Evolutionary conservation across 2,113 vertebrate genomes (phyloP).

Genomic region (Globicephala melas): DNA sequence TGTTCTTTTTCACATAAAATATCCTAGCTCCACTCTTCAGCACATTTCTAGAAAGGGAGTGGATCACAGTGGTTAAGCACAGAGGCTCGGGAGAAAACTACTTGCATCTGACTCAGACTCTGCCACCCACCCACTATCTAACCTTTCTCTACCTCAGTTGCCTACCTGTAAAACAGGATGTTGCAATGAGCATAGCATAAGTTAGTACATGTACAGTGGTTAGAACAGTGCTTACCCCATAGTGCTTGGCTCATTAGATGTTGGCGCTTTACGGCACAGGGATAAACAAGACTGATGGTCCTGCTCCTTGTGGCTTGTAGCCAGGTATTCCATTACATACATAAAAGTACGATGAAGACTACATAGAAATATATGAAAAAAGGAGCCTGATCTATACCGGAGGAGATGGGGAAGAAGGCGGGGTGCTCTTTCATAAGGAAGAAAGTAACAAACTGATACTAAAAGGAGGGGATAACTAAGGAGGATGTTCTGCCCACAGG

Average conservation of each 20-base stretch:
- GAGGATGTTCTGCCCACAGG: too few species aligned
- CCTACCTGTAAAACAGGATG: background rate
- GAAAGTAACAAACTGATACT: fast-evolving
- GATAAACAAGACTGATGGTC: background rate
- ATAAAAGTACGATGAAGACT: background rate
- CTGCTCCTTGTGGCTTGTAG: background rate
- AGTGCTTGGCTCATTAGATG: background rate
- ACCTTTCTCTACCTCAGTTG: background rate
- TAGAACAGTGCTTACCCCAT: background rate
- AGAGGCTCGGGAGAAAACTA: background rate
- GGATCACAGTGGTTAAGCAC: background rate
- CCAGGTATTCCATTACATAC: background rate
- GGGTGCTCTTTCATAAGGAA: background rate
- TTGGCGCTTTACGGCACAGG: background rate
- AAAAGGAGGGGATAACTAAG: background rate
- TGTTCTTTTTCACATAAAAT: background rate
- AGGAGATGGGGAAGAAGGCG: background rate
- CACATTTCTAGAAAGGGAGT: background rate
- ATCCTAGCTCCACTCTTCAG: background rate
- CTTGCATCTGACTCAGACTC: background rate
- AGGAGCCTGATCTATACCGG: background rate
- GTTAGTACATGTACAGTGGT: background rate
- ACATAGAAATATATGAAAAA: background rate
- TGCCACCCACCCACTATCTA: background rate
- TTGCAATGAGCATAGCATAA: background rate